phyloP scores from a whole-genome alignment of 2,888 invertebrate species.

The Andrena haemorrhoa region DNA sequence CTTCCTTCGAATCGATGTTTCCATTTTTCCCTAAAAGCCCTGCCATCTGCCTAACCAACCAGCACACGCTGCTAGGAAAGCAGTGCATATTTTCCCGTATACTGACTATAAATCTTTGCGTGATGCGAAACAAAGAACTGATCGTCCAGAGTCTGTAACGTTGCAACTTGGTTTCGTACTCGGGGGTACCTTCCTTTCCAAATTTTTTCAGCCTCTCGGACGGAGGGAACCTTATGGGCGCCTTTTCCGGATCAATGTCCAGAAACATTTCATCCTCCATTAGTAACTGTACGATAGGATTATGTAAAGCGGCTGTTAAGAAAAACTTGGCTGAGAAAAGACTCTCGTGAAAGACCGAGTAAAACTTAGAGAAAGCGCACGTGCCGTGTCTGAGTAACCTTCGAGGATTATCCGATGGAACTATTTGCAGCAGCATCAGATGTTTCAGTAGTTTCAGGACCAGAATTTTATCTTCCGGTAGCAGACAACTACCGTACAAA shows the following conservation, averaged over 20 bases:
- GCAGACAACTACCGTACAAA: slow-evolving; percentile 90
- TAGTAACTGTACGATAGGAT: slow-evolving; percentile 95
- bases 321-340: slow-evolving; percentile 96
- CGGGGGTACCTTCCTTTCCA: slow-evolving; percentile 90
- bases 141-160: slow-evolving; percentile 93
- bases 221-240: slow-evolving; percentile 88
- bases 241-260: slow-evolving; percentile 96
- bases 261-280: slow-evolving; percentile 96
- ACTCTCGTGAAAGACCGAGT: slow-evolving; percentile 95
- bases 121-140: slow-evolving; percentile 91
- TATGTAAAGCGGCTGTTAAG: slow-evolving; percentile 95
- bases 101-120: slow-evolving; percentile 92
- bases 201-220: slow-evolving; percentile 89
- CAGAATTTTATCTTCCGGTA: slow-evolving; percentile 91
- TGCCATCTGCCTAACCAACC: slow-evolving; percentile 95
- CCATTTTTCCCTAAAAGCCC: slow-evolving; percentile 88
- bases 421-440: slow-evolving; percentile 90
- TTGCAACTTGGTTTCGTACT: slow-evolving; percentile 90
- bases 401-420: slow-evolving; percentile 89
- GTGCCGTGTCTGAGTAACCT: slow-evolving; percentile 93
- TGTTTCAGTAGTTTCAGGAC: slow-evolving; percentile 89
- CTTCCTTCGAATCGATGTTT: slow-evolving; percentile 86
- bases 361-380: slow-evolving; percentile 94
- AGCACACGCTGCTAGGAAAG: slow-evolving; percentile 95
- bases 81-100: slow-evolving; percentile 94